Base-by-base conservation (phyloP, 2,888 invertebrate species). In the Pseudococcus viburni region DNA sequence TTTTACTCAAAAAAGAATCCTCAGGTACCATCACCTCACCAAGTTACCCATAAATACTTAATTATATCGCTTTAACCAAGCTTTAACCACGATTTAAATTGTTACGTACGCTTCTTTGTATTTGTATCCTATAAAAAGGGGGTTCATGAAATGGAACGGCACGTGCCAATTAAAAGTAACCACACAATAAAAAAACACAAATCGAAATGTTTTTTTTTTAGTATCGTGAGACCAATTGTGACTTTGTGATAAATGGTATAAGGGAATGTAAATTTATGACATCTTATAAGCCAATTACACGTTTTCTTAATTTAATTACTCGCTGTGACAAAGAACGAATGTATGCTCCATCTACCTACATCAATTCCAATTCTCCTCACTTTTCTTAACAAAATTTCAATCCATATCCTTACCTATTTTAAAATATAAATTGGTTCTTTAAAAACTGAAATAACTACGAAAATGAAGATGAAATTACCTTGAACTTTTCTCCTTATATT, bases 161-260 rank as follows among this genome's bases (percentile, higher is more conserved):
- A 80, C 80, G 80, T 42, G 80, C 42, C 80, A 80, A 80, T 80
- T 80, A 80, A 80, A 80, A 22, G 68, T 73, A 73, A 73, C 33
- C 68, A 15, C 42, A 42, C 42, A 42, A n/a, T 39, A 80, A 80
- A 80, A 80, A 80, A 80, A 42, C 26, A 33, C 26, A 42, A 7
- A 42, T 7, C 77, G 77, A 4, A 5, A 0, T 22, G 4, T 73
- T 73, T 15, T 12, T 33, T 33, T 73, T 33, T 73, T 59, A 19
- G 19, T 59, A 59, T 59, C 9, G 19, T 19, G 19, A 59, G 19
- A 59, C 9, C n/a, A 19, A 59, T 59, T 19, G 0, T 59, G 59
- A 59, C 19, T 19, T 19, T 7, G n/a, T 59, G 59, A 59, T 59
- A 9, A 59, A 59, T 59, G 59, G 59, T 19, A 19, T 19, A 19